These are phyloP conservation scores for Heliconius ismenius DNA, from an alignment of 2,888 invertebrate genomes.

Conservation along the genomic window DNA sequence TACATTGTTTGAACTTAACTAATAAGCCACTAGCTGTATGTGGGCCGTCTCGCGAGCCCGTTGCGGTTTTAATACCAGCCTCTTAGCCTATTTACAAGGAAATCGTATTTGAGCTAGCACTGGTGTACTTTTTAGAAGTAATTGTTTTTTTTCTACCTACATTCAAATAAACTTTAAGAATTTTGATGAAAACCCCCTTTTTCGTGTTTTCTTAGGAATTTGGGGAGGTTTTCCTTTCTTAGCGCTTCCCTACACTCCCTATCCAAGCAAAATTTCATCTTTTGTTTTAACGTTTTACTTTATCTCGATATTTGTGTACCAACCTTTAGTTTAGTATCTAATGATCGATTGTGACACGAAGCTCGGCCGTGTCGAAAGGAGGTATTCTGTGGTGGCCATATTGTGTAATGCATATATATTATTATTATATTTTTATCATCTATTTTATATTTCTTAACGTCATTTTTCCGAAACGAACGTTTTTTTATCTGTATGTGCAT, in stretches of 20 bases:
- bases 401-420: background rate
- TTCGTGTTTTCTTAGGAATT: too few species aligned
- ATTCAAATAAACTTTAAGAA: too few species aligned
- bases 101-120: background rate
- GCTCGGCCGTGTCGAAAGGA: conserved; percentile 15
- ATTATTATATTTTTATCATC: background rate
- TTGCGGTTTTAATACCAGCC: conserved; percentile 18
- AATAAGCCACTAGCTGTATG: conserved; percentile 9
- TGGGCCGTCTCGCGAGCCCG: conserved; percentile 20
- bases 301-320: background rate
- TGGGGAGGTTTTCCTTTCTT: too few species aligned
- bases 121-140: background rate
- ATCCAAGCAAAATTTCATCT: too few species aligned
- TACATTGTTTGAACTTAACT: conserved; percentile 2
- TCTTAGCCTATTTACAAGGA: conserved; percentile 22
- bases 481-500: too few species aligned
- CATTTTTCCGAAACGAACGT: too few species aligned
- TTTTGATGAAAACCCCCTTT: too few species aligned
- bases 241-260: too few species aligned
- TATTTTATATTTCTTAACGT: background rate
- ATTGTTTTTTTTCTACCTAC: background rate
- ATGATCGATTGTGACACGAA: conserved; percentile 16
- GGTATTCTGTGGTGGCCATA: conserved; percentile 7
- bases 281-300: background rate
- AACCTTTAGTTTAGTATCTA: conserved; percentile 6